Conservation (phyloP, 2,113 vertebrate genomes). For the Passer montanus region DNA sequence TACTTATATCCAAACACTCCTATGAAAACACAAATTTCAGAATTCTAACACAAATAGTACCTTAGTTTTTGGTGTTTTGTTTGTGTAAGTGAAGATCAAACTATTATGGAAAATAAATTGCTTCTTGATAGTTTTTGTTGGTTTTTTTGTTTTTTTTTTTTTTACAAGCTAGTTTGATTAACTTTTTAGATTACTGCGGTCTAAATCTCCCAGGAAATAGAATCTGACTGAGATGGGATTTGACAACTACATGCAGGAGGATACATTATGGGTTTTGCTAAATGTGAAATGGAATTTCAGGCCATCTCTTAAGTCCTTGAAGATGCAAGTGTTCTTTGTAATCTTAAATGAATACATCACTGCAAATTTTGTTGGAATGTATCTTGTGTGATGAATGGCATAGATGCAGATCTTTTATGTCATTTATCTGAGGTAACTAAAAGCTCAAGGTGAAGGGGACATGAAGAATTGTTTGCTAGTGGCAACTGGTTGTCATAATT, state of each 20-base stretch:
- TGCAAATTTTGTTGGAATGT: not conserved
- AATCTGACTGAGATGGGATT: not conserved
- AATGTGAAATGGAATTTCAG: not conserved
- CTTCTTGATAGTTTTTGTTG: not conserved
- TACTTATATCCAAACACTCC: not conserved
- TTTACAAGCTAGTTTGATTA: not conserved
- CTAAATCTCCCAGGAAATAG: not conserved
- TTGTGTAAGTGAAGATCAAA: not conserved
- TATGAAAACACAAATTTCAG: not conserved
- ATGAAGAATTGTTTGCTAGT: not conserved
- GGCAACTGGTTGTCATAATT: not conserved
- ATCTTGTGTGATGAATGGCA: not conserved
- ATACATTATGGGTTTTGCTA: not conserved
- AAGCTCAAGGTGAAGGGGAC: not conserved
- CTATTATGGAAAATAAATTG: not conserved
- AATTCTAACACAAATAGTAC: not conserved
- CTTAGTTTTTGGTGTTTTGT: not conserved
- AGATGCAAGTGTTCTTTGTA: not conserved
- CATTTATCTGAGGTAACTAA: not conserved
- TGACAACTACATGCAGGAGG: not conserved
- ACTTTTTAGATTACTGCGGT: not conserved
- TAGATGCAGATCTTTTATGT: not conserved
- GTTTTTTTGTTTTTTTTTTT: not conserved
- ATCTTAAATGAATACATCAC: not conserved
- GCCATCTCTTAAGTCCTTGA: not conserved